These are phyloP conservation scores for Hydrocynus forskahlii DNA, from an alignment of 2,797 vertebrate genomes.

Conservation along the genomic window DNA sequence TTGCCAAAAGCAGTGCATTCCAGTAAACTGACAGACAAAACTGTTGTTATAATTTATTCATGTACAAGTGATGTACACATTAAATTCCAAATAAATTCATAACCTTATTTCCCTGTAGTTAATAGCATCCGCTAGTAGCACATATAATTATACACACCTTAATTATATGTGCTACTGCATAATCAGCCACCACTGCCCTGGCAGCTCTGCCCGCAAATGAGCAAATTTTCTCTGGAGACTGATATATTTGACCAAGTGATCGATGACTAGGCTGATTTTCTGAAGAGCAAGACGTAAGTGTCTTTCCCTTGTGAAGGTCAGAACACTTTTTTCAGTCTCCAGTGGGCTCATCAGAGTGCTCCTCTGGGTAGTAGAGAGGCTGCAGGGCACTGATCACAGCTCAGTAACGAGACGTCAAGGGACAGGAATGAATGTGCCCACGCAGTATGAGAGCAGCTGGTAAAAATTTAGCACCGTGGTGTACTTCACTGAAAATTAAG, in stretches of 20 bases:
- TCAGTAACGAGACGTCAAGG: slow-evolving; percentile 40
- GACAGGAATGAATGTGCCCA: slow-evolving; percentile 13
- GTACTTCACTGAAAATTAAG: slow-evolving; percentile 2
- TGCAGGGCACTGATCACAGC: neutral
- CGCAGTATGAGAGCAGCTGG: slow-evolving; percentile 14
- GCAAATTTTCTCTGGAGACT: slow-evolving; percentile 10
- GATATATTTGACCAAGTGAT: slow-evolving; percentile 15
- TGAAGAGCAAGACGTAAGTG: slow-evolving; percentile 17
- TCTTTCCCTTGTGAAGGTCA: neutral
- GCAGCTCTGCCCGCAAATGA: neutral
- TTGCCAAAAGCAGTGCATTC: neutral
- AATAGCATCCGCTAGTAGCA: neutral
- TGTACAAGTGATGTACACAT: neutral
- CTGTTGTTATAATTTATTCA: neutral
- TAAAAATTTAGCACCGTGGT: slow-evolving; percentile 15
- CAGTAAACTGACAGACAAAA: neutral
- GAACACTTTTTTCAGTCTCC: slow-evolving; percentile 3
- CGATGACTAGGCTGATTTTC: slow-evolving; percentile 30
- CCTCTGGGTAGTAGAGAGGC: slow-evolving; percentile 21
- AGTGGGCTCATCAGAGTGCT: slow-evolving; percentile 39
- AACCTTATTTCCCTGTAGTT: neutral
- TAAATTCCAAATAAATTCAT: neutral
- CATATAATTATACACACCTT: neutral
- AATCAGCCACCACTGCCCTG: neutral
- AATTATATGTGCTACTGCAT: no score